Evolutionary conservation across 2,888 invertebrate species (phyloP), one percentile per base, ranked within the genome.

Genomic region (Molorchus minor): DNA sequence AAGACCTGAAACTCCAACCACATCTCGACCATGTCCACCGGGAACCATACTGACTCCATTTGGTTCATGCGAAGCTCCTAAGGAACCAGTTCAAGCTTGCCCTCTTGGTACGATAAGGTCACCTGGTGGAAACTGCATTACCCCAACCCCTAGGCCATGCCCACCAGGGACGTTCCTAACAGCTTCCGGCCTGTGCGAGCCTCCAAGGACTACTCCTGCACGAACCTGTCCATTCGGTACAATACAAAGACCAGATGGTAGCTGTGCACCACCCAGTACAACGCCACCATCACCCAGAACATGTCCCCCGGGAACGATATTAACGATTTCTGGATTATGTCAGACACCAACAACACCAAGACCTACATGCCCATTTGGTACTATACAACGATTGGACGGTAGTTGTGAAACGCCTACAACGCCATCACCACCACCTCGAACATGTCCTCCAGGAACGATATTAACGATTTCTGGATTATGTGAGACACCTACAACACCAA

Each of bases 101-200:
- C 64, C 60, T 33, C 56, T 61, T 25, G 65, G 69, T 25, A 58
- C 58, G 2, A 46, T 54, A 41, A 56, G 59, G 45, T 51, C 54
- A 46, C 57, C 53, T 1, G 64, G 59, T 38, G 62, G 62, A 13
- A 51, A 19, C 13, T 62, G 62, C 38, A 51, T 35, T 46, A 38
- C 49, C 3, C 45, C 54, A 41, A 36, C 43, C 4, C 53, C 58
- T n/a, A 41, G 53, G 40, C 36, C 58, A 1, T 63, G 65, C 45
- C 68, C 67, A 20, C 61, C 59, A 40, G 67, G 70, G 16, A 61
- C 59, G 45, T 62, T 55, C 36, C 8, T 55, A 10, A 51, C 44
- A 13, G 17, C 56, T 20, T 59, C 56, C n/a, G 67, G 67, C 2
- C 19, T 38, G 19, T 68, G 68, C 12, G 25, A 49, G 17, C n/a